These are phyloP conservation scores for Petrocephalus schoutedeni DNA, from an alignment of 2,797 vertebrate genomes.

Conservation along the genomic window DNA sequence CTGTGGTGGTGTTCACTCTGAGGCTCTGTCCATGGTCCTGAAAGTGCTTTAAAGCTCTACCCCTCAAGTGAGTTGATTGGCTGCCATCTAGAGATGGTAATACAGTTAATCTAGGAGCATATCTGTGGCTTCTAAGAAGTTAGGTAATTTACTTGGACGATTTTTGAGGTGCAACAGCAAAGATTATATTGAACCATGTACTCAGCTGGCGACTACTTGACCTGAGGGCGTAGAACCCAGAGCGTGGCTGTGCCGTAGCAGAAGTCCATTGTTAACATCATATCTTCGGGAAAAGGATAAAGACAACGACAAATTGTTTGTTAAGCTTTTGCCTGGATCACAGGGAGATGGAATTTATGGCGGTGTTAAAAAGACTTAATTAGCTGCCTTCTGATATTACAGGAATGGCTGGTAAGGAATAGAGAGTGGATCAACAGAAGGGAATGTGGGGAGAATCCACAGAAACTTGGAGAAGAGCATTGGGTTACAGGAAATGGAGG, in stretches of 20 bases:
- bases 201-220: neutral
- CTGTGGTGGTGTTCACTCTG: neutral
- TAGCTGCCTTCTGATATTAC: slow-evolving; percentile 12
- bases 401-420: neutral
- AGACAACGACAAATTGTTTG: slow-evolving; percentile 16
- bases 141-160: neutral
- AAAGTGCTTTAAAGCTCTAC: neutral
- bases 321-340: slow-evolving; percentile 11
- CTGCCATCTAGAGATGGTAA: neutral
- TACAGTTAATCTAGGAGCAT: neutral
- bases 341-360: slow-evolving; percentile 3
- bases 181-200: neutral
- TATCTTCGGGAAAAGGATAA: neutral
- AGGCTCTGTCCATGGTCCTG: neutral
- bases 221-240: neutral
- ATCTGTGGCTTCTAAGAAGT: neutral
- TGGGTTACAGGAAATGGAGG: neutral
- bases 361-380: slow-evolving; percentile 33
- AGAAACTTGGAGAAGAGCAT: neutral
- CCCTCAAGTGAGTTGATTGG: neutral
- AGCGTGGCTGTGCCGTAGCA: neutral
- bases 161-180: neutral
- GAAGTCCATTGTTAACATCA: neutral
- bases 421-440: neutral
- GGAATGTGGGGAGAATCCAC: slow-evolving; percentile 6